A percentile compares a stretch with the other conserved stretches of the same genome.
Evolutionary conservation across 2,797 vertebrate genomes (phyloP).

Genomic region (Lithobates pipiens): DNA sequence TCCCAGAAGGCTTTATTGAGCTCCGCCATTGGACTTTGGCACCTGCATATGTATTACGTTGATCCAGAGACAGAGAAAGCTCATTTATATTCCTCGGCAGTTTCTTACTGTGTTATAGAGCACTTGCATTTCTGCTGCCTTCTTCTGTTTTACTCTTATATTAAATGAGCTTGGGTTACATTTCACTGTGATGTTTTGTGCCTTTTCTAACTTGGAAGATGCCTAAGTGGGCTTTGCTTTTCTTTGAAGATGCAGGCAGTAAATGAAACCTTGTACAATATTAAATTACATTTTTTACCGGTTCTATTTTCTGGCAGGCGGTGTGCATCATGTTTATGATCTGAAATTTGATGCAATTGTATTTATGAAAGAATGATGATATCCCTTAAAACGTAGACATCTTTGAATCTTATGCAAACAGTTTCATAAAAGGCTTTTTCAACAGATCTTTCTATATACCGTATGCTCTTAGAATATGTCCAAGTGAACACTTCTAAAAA

Average conservation of each 20-base stretch:
- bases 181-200: conserved; percentile 34
- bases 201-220: conserved; percentile 10
- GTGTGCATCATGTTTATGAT: conserved; percentile 1
- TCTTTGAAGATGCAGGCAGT: conserved; percentile 19
- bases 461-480: not conserved
- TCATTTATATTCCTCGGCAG: conserved; percentile 56
- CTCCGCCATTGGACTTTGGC: conserved; percentile 50
- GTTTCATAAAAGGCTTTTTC: not conserved
- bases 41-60: conserved; percentile 61
- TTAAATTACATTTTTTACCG: conserved; percentile 15
- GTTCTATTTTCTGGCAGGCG: conserved; percentile 21
- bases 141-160: conserved; percentile 37
- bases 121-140: conserved; percentile 41
- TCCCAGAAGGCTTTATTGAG: conserved; percentile 56
- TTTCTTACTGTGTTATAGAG: conserved; percentile 42
- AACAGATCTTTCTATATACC: not conserved
- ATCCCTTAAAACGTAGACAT: not conserved
- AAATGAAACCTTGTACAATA: conserved; percentile 9
- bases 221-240: conserved; percentile 29
- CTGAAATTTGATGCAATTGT: conserved; percentile 9
- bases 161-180: conserved; percentile 54
- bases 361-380: conserved; percentile 10
- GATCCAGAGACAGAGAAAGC: conserved; percentile 51
- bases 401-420: not conserved
- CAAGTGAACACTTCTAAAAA: not conserved